Base-by-base conservation (phyloP, 2,888 invertebrate genomes). In the Tenodera sinensis region DNA sequence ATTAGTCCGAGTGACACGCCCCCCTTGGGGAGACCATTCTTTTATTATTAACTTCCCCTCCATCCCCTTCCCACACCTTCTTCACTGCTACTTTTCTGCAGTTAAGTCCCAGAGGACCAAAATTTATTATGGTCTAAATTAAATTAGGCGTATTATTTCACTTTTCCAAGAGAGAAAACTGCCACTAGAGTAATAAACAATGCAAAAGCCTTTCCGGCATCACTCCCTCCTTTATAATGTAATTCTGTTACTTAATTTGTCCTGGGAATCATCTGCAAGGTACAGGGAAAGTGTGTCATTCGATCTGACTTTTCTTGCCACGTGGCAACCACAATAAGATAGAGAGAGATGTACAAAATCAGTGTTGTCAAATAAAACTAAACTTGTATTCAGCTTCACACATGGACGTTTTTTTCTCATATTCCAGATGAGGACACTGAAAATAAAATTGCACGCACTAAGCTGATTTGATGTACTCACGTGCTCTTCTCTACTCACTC, bases 91-190 rank as follows among this genome's bases (percentile, higher is more conserved):
- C 88, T 81, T 90, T 83, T 85, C 30, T 84, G 81, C 81, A 85
- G 87, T 83, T n/a, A 88, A 90, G 87, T 90, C 90, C 90, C 90
- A 85, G 90, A 85, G 81, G 90, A 88, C 87, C 87, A 88, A 90
- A 89, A 90, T 90, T 90, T 90, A 90, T 89, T 89, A 90, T 88
- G 88, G 87, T 87, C 87, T 88, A 89, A 90, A 90, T 90, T 89
- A 90, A 90, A 90, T 90, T 90, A 90, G 90, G 90, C 90, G 90
- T 90, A 90, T 90, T 90, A 90, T 90, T 90, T 90, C 90, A 90
- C 89, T 90, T 90, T 87, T 82, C 90, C 71, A 14, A 82, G 81
- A n/a, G 89, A 83, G 88, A 89, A 89, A 71, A 81, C 86, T 85
- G 85, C 88, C 88, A 86, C 85, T 88, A 47, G 27, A 81, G 88